Percentiles rank a stretch among this genome's conserved stretches.
phyloP scores from a whole-genome alignment of 2,113 vertebrate genomes.

The Gnathonemus longibarbis region DNA sequence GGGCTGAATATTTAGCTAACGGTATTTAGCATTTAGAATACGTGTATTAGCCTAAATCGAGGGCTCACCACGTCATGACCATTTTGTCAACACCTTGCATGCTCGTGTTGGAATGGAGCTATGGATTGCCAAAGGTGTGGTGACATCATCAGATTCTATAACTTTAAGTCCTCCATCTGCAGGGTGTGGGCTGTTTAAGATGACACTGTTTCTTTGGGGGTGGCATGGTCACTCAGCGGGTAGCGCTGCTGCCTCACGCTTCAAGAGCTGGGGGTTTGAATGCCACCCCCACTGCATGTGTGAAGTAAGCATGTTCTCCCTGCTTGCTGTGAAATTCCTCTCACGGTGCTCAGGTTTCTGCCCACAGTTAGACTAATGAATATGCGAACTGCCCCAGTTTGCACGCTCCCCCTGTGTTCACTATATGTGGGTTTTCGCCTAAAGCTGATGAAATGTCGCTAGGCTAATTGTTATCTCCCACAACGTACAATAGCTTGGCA shows the following conservation, averaged over 20 bases:
- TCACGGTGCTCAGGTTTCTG: background rate
- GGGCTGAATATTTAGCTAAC: background rate
- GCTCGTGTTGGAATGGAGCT: background rate
- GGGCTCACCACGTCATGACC: background rate
- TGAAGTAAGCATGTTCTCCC: background rate
- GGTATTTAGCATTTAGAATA: background rate
- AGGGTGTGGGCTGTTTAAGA: background rate
- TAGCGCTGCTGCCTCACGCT: background rate
- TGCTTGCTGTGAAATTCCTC: background rate
- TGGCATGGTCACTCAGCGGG: background rate
- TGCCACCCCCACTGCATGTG: background rate
- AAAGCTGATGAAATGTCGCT: background rate
- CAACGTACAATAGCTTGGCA: background rate
- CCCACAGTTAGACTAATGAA: background rate
- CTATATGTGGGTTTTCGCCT: background rate
- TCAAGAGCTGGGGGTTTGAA: background rate
- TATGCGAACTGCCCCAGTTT: background rate
- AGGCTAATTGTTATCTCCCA: background rate
- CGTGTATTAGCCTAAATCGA: background rate
- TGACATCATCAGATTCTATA: background rate
- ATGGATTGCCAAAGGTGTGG: background rate
- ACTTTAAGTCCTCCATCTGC: background rate
- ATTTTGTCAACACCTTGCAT: background rate
- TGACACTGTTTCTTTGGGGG: background rate
- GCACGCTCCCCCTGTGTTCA: background rate